phyloP scores from a whole-genome alignment of 2,113 vertebrate species.

The Corvus hawaiiensis region DNA sequence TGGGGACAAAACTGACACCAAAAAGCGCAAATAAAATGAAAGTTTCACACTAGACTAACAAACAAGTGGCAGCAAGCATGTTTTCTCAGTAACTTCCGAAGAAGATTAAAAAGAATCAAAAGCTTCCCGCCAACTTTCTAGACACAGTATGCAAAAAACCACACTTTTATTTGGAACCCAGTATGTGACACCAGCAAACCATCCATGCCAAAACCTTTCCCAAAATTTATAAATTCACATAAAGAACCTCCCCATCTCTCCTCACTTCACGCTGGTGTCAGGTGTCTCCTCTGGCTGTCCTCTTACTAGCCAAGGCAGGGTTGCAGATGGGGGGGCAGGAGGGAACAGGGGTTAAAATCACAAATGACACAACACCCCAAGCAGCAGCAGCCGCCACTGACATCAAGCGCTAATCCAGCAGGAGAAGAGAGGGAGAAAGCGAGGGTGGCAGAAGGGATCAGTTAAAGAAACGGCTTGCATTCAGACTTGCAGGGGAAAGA shows the following conservation, averaged over 20 bases:
- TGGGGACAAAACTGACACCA: not conserved
- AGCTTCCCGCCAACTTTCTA: not conserved
- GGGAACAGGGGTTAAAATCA: conserved; percentile 64
- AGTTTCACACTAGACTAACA: not conserved
- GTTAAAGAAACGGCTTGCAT: conserved; percentile 73
- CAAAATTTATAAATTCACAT: not conserved
- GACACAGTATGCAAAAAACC: accelerated
- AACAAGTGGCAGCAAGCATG: accelerated
- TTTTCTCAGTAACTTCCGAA: not conserved
- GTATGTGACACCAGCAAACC: not conserved
- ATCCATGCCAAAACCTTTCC: not conserved
- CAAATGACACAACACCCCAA: conserved; percentile 59
- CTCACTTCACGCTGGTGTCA: accelerated
- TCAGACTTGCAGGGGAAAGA: conserved; percentile 76
- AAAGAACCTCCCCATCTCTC: not conserved
- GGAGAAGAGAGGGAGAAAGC: conserved; percentile 43
- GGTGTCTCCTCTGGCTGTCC: not conserved
- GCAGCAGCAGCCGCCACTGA: not conserved
- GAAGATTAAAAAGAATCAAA: not conserved
- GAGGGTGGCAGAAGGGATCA: conserved; percentile 71
- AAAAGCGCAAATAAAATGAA: not conserved
- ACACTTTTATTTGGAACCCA: not conserved
- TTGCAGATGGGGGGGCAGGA: not conserved
- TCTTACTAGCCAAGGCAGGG: not conserved
- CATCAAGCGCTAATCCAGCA: conserved; percentile 70